Percentiles rank a stretch among this genome's conserved stretches.
These are phyloP conservation scores for Cirrhinus molitorella DNA, from an alignment of 2,797 vertebrate genomes.

Conservation along the genomic window DNA sequence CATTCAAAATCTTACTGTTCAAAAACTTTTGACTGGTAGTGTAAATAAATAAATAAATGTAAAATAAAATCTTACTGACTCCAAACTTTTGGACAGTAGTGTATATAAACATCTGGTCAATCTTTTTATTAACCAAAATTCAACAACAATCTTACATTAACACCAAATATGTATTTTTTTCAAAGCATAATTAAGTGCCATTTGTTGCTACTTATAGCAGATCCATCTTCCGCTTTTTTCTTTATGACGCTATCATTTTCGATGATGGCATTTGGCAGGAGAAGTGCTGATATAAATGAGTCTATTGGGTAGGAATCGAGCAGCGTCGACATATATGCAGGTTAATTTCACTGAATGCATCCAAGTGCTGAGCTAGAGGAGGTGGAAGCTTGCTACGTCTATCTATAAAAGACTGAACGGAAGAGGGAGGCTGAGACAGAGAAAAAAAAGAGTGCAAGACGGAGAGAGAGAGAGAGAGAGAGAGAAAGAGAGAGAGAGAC, in stretches of 20 bases:
- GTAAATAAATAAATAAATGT: no score
- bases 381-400: constrained; percentile 30
- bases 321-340: constrained; percentile 43
- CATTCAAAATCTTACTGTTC: no score
- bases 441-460: constrained; percentile 15
- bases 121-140: no score
- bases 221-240: constrained; percentile 10
- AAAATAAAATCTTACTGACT: neutral
- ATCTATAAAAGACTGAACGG: constrained; percentile 38
- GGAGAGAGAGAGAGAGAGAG: neutral
- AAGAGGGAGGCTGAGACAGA: constrained; percentile 25
- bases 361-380: constrained; percentile 46
- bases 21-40: no score
- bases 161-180: no score
- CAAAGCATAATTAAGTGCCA: neutral
- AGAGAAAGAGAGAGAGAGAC: neutral
- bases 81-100: neutral
- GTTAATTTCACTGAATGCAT: constrained; percentile 58
- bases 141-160: no score
- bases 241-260: constrained; percentile 8
- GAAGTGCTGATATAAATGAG: constrained; percentile 49
- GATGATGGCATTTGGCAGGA: constrained; percentile 36
- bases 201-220: neutral
- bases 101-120: neutral
- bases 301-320: constrained; percentile 54